phyloP scores from a whole-genome alignment of 2,888 invertebrate species.

The Argyra leucocephala region DNA sequence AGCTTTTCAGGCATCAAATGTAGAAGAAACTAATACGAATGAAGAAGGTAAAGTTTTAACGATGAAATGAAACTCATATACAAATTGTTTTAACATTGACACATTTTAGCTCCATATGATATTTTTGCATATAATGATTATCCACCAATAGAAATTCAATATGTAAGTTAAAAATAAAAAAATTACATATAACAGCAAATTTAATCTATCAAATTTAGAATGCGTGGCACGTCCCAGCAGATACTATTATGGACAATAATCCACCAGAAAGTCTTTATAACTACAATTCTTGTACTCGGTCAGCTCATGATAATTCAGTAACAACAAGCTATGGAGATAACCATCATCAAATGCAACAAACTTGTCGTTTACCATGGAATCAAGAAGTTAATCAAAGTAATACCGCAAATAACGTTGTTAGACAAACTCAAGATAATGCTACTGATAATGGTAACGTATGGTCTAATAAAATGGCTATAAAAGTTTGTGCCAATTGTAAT shows the following conservation, averaged over 20 bases:
- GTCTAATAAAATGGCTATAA: not conserved
- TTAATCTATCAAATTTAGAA: not conserved
- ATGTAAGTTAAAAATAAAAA: conserved; percentile 15
- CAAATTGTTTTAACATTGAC: not conserved
- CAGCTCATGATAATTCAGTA: not conserved
- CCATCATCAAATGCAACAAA: not conserved
- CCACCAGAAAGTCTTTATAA: not conserved
- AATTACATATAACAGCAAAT: not conserved
- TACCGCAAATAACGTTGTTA: not conserved
- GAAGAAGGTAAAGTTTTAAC: conserved; percentile 13
- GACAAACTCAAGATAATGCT: not conserved
- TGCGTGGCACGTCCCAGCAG: not conserved
- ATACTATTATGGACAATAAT: not conserved
- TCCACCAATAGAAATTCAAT: conserved; percentile 22
- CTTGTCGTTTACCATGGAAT: not conserved
- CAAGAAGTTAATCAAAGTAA: not conserved
- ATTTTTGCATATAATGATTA: conserved; percentile 17
- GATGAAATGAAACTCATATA: conserved; percentile 7
- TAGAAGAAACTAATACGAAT: conserved; percentile 17
- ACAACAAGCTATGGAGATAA: not conserved
- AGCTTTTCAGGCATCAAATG: conserved; percentile 22
- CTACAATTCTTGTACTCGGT: not conserved
- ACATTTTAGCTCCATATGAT: conserved; percentile 16
- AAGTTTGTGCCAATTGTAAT: not conserved
- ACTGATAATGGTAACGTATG: not conserved